phyloP scores from a whole-genome alignment of 2,888 invertebrate species.

The Autographa gamma region DNA sequence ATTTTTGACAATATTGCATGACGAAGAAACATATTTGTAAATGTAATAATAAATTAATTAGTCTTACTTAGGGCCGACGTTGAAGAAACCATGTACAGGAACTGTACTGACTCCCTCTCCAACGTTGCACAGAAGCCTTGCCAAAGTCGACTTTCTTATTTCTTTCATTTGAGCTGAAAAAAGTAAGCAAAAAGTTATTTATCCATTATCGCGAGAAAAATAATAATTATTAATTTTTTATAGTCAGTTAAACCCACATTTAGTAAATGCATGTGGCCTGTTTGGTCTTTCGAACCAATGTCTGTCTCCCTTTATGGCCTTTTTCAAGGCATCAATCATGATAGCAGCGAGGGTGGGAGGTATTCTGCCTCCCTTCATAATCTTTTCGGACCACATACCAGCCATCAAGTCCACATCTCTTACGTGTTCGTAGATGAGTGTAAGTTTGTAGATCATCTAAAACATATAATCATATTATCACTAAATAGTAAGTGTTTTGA shows the following conservation, averaged over 20 bases:
- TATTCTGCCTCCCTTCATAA: constrained; percentile 93
- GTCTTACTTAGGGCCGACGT: constrained; percentile 8
- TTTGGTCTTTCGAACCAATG: constrained; percentile 90
- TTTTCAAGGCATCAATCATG: constrained; percentile 94
- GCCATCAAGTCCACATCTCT: constrained; percentile 96
- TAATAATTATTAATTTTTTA: neutral
- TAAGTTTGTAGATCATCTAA: constrained; percentile 63
- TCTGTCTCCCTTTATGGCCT: constrained; percentile 93
- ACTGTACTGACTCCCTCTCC: constrained; percentile 8
- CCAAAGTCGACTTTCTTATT: constrained; percentile 15
- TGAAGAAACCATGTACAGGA: constrained; percentile 12
- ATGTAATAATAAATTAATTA: neutral
- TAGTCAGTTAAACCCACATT: constrained; percentile 52
- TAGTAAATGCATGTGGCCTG: constrained; percentile 68
- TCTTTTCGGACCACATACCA: constrained; percentile 94
- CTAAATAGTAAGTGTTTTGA: no score
- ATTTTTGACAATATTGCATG: no score
- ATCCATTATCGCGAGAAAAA: neutral
- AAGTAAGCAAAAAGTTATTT: neutral
- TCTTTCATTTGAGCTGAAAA: constrained; percentile 20
- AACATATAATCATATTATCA: constrained; percentile 7
- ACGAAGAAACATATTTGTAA: no score
- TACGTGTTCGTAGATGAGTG: constrained; percentile 84
- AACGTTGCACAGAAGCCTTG: constrained; percentile 15
- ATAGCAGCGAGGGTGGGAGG: constrained; percentile 96